Evolutionary conservation across 2,113 vertebrate genomes (phyloP).

Genomic region (Muntiacus reevesi): DNA sequence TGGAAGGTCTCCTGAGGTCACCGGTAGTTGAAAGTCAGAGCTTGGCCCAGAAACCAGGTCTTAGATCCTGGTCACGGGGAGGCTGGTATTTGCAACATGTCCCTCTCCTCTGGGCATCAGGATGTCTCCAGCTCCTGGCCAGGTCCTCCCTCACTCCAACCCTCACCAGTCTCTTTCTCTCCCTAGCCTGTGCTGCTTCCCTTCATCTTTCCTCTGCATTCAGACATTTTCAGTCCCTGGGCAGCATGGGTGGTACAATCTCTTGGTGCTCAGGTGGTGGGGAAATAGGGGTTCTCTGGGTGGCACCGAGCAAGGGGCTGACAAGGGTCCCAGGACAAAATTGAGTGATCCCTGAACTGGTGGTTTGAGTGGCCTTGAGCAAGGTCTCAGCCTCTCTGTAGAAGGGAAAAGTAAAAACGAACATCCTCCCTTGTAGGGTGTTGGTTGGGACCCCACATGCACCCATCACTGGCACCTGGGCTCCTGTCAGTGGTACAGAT

Average conservation of each 20-base stretch:
- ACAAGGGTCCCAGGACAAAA: background rate
- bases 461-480: background rate
- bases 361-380: background rate
- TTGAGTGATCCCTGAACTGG: background rate
- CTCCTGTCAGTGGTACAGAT: background rate
- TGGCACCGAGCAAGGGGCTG: background rate
- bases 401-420: background rate
- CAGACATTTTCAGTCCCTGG: background rate
- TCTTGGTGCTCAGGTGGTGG: background rate
- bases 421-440: background rate
- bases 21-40: background rate
- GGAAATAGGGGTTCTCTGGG: background rate
- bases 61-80: background rate
- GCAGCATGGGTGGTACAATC: background rate
- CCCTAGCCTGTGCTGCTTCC: background rate
- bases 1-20: background rate
- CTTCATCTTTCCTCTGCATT: background rate
- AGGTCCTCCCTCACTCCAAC: background rate
- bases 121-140: background rate
- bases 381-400: background rate
- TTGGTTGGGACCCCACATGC: background rate
- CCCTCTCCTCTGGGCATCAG: rapidly evolving
- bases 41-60: background rate
- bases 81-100: background rate
- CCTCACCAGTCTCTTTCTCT: background rate